Base-by-base conservation (phyloP, 1,140 invertebrate genomes). In the Cydia pomonella region DNA sequence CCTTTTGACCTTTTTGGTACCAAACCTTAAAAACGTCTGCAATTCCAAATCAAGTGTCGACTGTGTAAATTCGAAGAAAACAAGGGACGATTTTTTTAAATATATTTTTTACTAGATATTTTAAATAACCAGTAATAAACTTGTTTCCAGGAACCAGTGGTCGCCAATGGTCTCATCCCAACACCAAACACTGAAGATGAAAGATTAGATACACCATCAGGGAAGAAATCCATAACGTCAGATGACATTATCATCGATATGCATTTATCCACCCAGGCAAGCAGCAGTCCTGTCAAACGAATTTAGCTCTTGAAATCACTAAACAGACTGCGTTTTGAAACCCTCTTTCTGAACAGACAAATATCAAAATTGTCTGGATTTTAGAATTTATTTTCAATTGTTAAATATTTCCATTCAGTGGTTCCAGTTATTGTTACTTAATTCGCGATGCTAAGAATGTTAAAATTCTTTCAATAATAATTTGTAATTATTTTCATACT, bases 161-260 rank as follows among this genome's bases (percentile, higher is more conserved):
- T 84, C 3, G 73, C 83, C 1, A 91, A 88, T 74, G 88, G 88
- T 2, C 74, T 84, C 4, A 75, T 88, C 0, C 83, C 83, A 27
- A 90, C 89, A 18, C 82, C 87, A 1, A 90, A 84, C 72, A 90
- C 88, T 6, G 89, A 91, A 75, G 79, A 84, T 23, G 89, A 88
- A 50, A 81, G 84, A 12, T 85, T 80, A 0, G 77, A 84, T 7
- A 90, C 86, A 6, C 84, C 88, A 44, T 44, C 41, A 3, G 84
- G 82, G 2, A 86, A 91, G 72, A 87, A 90, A 71, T 90, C 91
- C 7, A 78, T 91, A 29, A 76, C 77, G 4, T 91, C 88, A 3
- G 86, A 90, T 47, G 87, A 91, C 72, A 83, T 90, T 21, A 87
- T 89, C 63, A 89, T 92, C 33, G 89, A 92, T 47, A 87, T 92